A percentile compares a stretch with the other conserved stretches of the same genome.
Conservation (phyloP, 2,888 invertebrate species). For the Drosophila lutescens region DNA sequence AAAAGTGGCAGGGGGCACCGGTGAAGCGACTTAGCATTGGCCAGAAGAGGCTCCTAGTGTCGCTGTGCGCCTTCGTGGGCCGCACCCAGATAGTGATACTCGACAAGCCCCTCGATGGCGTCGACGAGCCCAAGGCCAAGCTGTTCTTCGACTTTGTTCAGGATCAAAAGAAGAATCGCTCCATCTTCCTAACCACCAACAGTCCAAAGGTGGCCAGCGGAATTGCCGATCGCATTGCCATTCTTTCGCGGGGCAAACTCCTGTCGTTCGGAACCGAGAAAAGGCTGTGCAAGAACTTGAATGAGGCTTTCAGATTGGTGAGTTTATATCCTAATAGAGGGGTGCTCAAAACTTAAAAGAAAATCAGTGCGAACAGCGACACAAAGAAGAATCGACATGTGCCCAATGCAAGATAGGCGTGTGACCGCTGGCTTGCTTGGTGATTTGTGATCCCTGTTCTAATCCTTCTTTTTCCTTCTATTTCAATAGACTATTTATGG, state of each 20-base stretch:
- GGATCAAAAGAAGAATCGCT: conserved; percentile 88
- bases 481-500: conserved; percentile 87
- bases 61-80: conserved; percentile 60
- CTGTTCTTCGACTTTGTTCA: conserved; percentile 91
- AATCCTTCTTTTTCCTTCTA: neutral
- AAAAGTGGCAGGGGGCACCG: neutral
- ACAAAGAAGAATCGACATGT: neutral
- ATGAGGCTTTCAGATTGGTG: conserved; percentile 91
- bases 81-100: conserved; percentile 49
- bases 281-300: conserved; percentile 90
- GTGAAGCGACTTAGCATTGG: conserved; percentile 37
- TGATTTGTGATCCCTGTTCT: too few species aligned
- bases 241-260: conserved; percentile 90
- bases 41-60: conserved; percentile 43
- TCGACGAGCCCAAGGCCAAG: conserved; percentile 78
- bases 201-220: conserved; percentile 94
- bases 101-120: conserved; percentile 54
- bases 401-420: too few species aligned
- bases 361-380: too few species aligned
- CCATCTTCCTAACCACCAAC: conserved; percentile 92
- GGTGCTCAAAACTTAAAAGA: too few species aligned
- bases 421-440: too few species aligned
- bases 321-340: too few species aligned
- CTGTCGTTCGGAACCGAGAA: conserved; percentile 91
- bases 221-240: conserved; percentile 93